phyloP scores from a whole-genome alignment of 2,888 invertebrate species.

The Agonopterix arenella region DNA sequence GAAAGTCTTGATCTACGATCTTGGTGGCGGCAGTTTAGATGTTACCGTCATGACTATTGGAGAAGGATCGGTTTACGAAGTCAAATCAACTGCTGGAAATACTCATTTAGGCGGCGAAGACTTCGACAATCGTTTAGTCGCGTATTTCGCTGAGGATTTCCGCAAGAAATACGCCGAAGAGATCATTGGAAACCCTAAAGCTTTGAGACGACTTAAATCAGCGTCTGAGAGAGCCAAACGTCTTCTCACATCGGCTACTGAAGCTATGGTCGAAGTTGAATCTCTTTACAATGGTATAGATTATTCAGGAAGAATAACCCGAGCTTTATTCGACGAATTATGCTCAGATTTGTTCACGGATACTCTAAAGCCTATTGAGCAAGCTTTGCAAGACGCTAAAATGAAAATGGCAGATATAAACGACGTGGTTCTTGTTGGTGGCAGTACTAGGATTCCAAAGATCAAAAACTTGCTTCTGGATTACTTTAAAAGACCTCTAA shows the following conservation, averaged over 20 bases:
- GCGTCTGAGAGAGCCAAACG: constrained; percentile 49
- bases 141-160: constrained; percentile 50
- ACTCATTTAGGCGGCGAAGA: constrained; percentile 52
- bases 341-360: constrained; percentile 55
- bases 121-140: constrained; percentile 52
- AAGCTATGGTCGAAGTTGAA: constrained; percentile 39
- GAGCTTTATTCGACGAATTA: constrained; percentile 47
- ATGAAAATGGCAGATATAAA: constrained; percentile 38
- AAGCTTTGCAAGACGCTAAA: constrained; percentile 38
- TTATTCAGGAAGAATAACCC: constrained; percentile 35
- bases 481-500: constrained; percentile 38
- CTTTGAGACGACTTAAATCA: constrained; percentile 36
- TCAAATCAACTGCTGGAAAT: constrained; percentile 46
- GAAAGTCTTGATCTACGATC: constrained; percentile 47
- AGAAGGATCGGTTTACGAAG: constrained; percentile 39
- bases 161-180: constrained; percentile 37
- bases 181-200: constrained; percentile 26
- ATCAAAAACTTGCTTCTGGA: constrained; percentile 37
- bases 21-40: constrained; percentile 57
- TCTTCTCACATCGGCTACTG: constrained; percentile 34
- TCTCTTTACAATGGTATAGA: constrained; percentile 40
- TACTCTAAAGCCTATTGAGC: constrained; percentile 33
- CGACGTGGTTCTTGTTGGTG: constrained; percentile 48
- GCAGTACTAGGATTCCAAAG: constrained; percentile 55
- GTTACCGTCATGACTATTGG: constrained; percentile 45